Base-by-base conservation (phyloP, 2,888 invertebrate genomes). In the Drosophila robusta region DNA sequence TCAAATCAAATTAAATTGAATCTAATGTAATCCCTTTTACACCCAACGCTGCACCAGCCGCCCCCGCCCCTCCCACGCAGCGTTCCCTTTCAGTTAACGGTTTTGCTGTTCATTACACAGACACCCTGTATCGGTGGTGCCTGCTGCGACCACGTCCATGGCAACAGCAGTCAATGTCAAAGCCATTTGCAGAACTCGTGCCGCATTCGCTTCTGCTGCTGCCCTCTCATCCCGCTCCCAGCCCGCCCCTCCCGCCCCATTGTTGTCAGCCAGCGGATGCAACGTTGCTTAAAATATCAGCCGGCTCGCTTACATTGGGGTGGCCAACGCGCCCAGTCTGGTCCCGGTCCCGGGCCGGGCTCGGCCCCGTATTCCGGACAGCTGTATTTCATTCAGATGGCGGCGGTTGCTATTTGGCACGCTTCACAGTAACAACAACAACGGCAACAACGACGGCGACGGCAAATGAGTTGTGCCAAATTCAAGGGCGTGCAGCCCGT, bases 371-470 rank as follows among this genome's bases (percentile, higher is more conserved):
- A 64, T 55, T 11, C 80, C 68, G 83, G 77, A 71, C 87, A 86
- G 81, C 87, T 83, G 81, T 69, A 83, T 66, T 76, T 70, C 70
- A 76, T 76, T 69, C 60, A 67, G 77, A 52, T 66, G 67, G 51
- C 72, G 63, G 67, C 57, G 73, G 74, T 69, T 78, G 76, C 70
- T 68, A 78, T 87, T 87, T 83, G 82, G 86, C 88, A 87, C 82
- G 86, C 86, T 81, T 76, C 67, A 46, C 54, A 42, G 58, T 49
- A 52, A 9, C 54, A 63, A 16, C 51, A 57, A 14, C 46, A 51
- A 14, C 26, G 38, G 1, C 36, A 11, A 16, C 54, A 36, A 65
- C 54, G 50, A 9, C 55, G 58, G 14, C 52, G 55, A 12, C 42
- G 47, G 45, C 66, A 74, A 75, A 75, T 75, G 74, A 75, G 76